Evolutionary conservation across 2,113 vertebrate genomes (phyloP), one percentile per base, ranked within the genome.

Genomic region (Rhea pennata): DNA sequence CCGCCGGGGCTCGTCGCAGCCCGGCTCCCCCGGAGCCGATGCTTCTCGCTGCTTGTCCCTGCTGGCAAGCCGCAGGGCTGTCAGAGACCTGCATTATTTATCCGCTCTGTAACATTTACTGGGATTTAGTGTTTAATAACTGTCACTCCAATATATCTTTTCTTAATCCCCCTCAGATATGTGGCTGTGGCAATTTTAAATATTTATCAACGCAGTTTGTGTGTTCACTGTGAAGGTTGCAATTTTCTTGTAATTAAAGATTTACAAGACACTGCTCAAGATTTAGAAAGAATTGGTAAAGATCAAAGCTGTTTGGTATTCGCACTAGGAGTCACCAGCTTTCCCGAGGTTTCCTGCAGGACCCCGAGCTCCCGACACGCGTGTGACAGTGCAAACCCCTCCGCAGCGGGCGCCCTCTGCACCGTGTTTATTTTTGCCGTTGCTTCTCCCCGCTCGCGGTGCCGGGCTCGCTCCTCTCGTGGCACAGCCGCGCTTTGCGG

Each of bases 181-280:
- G 96, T 93, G 56, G 50, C 96, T 91, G 93, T 96, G 95, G 97
- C 97, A 84, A 65, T 93, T 95, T 98, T 93, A 98, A 98, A 98
- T 97, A 98, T 98, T 98, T 95, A 98, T 97, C 96, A 92, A 64
- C 58, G 5, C 84, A 29, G 88, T 97, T 93, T 72, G 17, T 96
- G 94, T 93, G 82, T 85, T 96, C 23, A 14, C 95, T 81, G 93
- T 87, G 96, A 54, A 96, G 93, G 96, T 59, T 90, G 97, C 97
- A 88, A 89, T 97, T 98, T 97, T 95, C 96, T 94, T 96, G 96
- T 97, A 97, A 97, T 98, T 97, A 98, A 98, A 98, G 96, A 98
- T 98, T 98, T 97, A 98, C 96, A 88, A 96, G 97, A 96, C 96
- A 72, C 81, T 21, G 87, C 92, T 96, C n/a, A 15, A 93, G 97